Evolutionary conservation across 2,113 vertebrate species (phyloP).

Genomic region (Solea senegalensis): DNA sequence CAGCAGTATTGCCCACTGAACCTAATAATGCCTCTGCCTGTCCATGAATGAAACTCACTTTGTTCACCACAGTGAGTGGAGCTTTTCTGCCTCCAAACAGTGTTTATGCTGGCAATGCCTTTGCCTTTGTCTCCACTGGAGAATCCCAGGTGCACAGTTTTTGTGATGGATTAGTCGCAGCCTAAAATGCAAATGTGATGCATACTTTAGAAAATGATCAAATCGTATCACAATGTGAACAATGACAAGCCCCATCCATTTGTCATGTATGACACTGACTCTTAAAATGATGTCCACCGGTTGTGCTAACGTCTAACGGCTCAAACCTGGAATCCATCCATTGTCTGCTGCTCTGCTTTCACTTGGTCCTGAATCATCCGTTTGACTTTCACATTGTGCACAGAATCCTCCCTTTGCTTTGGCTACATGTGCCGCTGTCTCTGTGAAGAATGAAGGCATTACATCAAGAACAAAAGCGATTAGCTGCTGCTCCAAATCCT

Average conservation of each 20-base stretch:
- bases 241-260: not conserved
- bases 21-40: conserved; percentile 40
- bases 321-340: conserved; percentile 30
- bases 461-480: conserved; percentile 55
- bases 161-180: conserved; percentile 28
- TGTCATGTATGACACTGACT: conserved; percentile 27
- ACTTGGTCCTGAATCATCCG: conserved; percentile 29
- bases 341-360: conserved; percentile 20
- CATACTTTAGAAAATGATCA: conserved; percentile 14
- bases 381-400: conserved; percentile 46
- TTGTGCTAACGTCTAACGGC: not conserved
- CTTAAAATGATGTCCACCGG: conserved; percentile 3
- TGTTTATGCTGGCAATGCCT: conserved; percentile 17
- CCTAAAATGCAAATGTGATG: conserved; percentile 13
- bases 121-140: conserved; percentile 15
- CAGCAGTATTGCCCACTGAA: conserved; percentile 27
- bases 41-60: conserved; percentile 15
- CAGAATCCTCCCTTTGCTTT: conserved; percentile 35
- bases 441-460: conserved; percentile 54
- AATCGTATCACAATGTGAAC: conserved; percentile 15
- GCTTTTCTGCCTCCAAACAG: conserved; percentile 35
- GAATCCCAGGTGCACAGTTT: conserved; percentile 32
- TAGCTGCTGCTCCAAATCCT: conserved; percentile 44
- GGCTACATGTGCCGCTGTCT: conserved; percentile 35
- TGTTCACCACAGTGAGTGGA: conserved; percentile 18